Evolutionary conservation across 2,888 invertebrate species (phyloP).

Genomic region (Yponomeuta evonymella): DNA sequence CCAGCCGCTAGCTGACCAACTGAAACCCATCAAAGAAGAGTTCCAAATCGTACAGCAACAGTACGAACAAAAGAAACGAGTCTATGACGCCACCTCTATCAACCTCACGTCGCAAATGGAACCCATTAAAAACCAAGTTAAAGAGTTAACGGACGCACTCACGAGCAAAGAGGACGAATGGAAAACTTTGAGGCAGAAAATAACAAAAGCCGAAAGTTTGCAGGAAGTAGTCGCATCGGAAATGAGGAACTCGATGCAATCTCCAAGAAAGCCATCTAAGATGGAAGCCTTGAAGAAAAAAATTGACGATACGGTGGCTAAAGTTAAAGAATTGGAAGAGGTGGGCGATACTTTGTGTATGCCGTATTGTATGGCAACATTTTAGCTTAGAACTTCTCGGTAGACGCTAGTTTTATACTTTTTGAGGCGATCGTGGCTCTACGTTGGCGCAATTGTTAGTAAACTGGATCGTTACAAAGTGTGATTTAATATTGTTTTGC

Average conservation of each 20-base stretch:
- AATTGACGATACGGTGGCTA: constrained; percentile 77
- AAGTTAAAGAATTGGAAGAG: constrained; percentile 66
- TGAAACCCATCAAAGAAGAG: constrained; percentile 81
- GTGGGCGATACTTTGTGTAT: constrained; percentile 23
- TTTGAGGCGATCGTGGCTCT: too few species aligned
- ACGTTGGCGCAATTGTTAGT: too few species aligned
- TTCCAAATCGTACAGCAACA: constrained; percentile 79
- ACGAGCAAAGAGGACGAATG: constrained; percentile 70
- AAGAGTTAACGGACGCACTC: constrained; percentile 69
- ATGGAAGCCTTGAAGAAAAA: constrained; percentile 79
- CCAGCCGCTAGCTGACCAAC: constrained; percentile 62
- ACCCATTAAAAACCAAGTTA: constrained; percentile 71
- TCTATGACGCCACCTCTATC: constrained; percentile 80
- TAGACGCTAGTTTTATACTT: background rate
- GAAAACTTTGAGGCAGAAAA: constrained; percentile 72
- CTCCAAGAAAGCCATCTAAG: constrained; percentile 65
- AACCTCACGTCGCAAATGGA: constrained; percentile 74
- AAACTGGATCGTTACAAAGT: too few species aligned
- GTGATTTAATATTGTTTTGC: too few species aligned
- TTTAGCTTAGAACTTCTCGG: background rate
- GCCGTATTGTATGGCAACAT: background rate
- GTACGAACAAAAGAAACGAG: constrained; percentile 81
- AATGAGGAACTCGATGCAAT: constrained; percentile 70
- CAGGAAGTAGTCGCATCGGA: constrained; percentile 71
- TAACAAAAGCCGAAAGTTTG: constrained; percentile 72